A percentile compares a stretch with the other conserved stretches of the same genome.
phyloP scores from a whole-genome alignment of 2,797 vertebrate species.

The Scolopax bukidnonensis region DNA sequence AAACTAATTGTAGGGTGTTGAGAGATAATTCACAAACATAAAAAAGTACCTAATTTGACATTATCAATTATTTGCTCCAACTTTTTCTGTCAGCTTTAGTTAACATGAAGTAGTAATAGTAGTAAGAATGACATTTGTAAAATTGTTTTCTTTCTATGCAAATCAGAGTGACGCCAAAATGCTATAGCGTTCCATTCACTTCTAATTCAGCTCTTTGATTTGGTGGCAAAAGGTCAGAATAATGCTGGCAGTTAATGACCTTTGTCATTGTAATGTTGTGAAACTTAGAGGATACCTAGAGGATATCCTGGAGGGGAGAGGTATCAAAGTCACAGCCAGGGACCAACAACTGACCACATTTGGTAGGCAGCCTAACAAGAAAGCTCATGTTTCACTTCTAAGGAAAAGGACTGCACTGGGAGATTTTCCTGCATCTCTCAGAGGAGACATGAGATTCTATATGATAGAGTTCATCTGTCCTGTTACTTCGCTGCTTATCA shows the following conservation, averaged over 20 bases:
- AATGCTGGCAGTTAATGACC: neutral
- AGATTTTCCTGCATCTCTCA: neutral
- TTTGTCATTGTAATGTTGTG: neutral
- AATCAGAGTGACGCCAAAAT: neutral
- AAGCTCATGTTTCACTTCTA: neutral
- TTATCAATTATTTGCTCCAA: neutral
- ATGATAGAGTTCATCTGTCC: neutral
- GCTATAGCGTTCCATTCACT: neutral
- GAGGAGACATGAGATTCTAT: neutral
- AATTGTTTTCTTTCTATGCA: neutral
- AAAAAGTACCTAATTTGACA: neutral
- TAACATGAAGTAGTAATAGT: neutral
- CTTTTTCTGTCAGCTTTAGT: neutral
- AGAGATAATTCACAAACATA: neutral
- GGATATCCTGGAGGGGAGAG: neutral
- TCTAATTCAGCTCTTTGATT: neutral
- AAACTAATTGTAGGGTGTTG: neutral
- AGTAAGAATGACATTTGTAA: neutral
- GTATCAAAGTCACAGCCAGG: neutral
- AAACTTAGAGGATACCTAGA: neutral
- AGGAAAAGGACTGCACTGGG: neutral
- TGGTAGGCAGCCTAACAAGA: neutral
- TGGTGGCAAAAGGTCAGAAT: neutral
- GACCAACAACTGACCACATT: neutral
- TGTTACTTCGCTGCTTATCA: neutral